These are phyloP conservation scores for Pseudobourletiella spinata DNA, from an alignment of 1,140 invertebrate species.

Conservation along the genomic window DNA sequence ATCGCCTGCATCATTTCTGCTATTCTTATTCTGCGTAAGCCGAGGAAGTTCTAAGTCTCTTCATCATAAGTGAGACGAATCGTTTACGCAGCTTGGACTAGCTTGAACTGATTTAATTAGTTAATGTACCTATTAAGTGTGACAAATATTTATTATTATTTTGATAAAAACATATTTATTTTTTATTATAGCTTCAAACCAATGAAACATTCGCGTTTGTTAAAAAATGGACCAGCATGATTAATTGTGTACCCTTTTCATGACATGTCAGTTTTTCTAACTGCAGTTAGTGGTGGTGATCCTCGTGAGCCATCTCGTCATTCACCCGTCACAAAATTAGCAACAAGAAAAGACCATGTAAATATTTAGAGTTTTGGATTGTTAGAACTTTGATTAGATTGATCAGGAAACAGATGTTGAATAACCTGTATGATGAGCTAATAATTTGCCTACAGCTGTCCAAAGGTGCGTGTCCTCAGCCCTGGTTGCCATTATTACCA, in stretches of 20 bases:
- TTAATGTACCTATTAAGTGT: too few species aligned
- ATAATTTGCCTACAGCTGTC: too few species aligned
- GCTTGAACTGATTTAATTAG: slow-evolving; percentile 4
- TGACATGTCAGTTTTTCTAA: not conserved
- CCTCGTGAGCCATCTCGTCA: too few species aligned
- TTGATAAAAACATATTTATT: not conserved
- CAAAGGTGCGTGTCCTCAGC: too few species aligned
- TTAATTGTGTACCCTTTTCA: not conserved
- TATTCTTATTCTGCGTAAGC: slow-evolving; percentile 33
- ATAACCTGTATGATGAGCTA: too few species aligned
- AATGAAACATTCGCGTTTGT: not conserved
- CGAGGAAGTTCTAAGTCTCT: slow-evolving; percentile 23
- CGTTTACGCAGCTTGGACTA: not conserved
- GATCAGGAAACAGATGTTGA: too few species aligned
- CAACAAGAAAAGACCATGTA: too few species aligned
- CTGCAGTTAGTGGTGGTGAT: not conserved
- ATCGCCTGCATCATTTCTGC: slow-evolving; percentile 31
- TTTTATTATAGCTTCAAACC: not conserved
- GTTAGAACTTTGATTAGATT: too few species aligned
- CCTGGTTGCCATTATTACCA: too few species aligned
- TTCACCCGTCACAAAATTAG: not conserved
- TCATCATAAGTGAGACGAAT: not conserved
- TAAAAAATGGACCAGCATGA: not conserved
- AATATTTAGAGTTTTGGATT: too few species aligned
- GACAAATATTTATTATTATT: not conserved